phyloP scores from a whole-genome alignment of 2,113 vertebrate species.

The Pterocles burchelli region DNA sequence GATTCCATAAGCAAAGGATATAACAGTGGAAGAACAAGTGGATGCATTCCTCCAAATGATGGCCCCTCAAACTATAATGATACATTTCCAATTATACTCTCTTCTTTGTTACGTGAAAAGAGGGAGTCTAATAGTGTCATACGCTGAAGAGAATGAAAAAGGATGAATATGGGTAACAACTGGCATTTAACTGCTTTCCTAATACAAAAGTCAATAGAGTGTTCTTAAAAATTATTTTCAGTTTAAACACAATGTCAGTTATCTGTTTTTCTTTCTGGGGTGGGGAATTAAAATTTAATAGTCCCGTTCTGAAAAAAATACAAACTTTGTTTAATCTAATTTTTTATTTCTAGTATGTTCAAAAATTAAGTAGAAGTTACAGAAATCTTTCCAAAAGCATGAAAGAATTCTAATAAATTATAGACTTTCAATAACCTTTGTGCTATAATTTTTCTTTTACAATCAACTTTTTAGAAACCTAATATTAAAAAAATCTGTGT shows the following conservation, averaged over 20 bases:
- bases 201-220: neutral
- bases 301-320: neutral
- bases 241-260: neutral
- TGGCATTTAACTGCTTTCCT: neutral
- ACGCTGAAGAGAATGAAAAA: neutral
- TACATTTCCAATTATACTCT: neutral
- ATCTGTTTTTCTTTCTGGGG: neutral
- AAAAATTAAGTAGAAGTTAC: neutral
- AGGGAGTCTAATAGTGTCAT: neutral
- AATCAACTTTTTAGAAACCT: neutral
- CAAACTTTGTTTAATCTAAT: neutral
- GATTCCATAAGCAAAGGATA: neutral
- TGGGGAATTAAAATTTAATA: neutral
- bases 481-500: neutral
- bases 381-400: neutral
- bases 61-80: neutral
- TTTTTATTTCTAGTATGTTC: neutral
- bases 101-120: neutral
- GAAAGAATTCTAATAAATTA: neutral
- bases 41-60: neutral
- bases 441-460: neutral
- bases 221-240: neutral
- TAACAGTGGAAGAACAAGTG: neutral
- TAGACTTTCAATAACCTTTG: neutral
- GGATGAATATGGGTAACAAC: neutral